Base-by-base conservation (phyloP, 1,140 invertebrate genomes). In the Drosophila yakuba region DNA sequence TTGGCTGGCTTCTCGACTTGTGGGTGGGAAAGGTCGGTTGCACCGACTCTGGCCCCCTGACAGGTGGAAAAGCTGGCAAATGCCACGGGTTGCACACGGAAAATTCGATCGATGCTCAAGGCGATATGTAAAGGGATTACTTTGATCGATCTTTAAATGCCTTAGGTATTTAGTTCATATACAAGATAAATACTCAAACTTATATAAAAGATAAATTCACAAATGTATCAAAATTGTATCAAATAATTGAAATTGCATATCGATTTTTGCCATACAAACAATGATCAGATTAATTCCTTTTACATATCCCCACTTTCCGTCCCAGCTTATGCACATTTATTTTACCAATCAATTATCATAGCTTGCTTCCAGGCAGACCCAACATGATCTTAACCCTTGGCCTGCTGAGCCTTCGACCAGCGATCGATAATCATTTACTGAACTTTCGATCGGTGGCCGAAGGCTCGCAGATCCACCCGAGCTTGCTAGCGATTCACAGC, bases 341-440 rank as follows among this genome's bases (percentile, higher is more conserved):
- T 59, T 64, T 66, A 43, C 44, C 64, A 71, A 69, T 50, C 38
- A 52, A 80, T 73, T 71, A 32, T 61, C 69, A 73, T 60, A 86
- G 82, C 74, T 85, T 85, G 78, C 74, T 85, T 86, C 74, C 82
- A 85, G 81, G 74, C 58, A 59, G 48, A 54, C 48, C 45, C 43
- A 71, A 59, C 67, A 58, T 36, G 44, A 71, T 57, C 38, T 67
- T 73, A 80, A 74, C 61, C 73, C 75, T 63, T 67, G 66, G 68
- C 54, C 76, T 64, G 74, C 36, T 6, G 12, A 63, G 75, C 64
- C 54, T 61, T 83, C 52, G 62, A 54, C 45, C 56, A 45, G 44
- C 73, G 11, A 58, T 69, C 60, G 58, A 74, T 38, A 8, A 63
- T 67, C 32, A 1, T 8, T 3, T 50, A 54, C 66, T 52, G 14